phyloP scores from a whole-genome alignment of 2,113 vertebrate species.

The Otocyon megalotis region DNA sequence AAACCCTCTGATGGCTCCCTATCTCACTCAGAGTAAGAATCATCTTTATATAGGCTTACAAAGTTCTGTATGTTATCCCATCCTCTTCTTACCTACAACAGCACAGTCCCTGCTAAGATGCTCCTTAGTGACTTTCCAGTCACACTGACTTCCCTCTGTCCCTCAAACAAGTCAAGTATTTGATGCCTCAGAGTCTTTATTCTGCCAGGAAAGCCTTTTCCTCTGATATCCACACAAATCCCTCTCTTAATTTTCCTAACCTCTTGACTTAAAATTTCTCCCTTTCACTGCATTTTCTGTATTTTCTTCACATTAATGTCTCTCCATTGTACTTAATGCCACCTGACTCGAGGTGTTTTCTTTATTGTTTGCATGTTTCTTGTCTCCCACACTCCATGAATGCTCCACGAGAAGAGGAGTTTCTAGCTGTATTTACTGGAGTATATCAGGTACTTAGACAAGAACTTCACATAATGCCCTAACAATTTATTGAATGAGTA shows the following conservation, averaged over 20 bases:
- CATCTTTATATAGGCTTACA: neutral
- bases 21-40: neutral
- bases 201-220: neutral
- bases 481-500: neutral
- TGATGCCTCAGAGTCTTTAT: neutral
- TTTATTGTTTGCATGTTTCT: neutral
- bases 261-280: neutral
- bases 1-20: neutral
- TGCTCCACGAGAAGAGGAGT: neutral
- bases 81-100: neutral
- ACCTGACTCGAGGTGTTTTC: neutral
- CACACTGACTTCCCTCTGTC: neutral
- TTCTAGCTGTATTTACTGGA: neutral
- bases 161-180: neutral
- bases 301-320: neutral
- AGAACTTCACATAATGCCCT: neutral
- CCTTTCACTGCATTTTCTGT: neutral
- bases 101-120: neutral
- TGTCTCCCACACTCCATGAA: no score
- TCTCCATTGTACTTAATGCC: neutral
- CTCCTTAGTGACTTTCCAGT: neutral
- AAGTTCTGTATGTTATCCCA: neutral
- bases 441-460: neutral
- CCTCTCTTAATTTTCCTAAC: neutral
- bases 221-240: neutral